Evolutionary conservation across 2,797 vertebrate genomes (phyloP), one percentile per base, ranked within the genome.

Genomic region (Macroramphosus scolopax): DNA sequence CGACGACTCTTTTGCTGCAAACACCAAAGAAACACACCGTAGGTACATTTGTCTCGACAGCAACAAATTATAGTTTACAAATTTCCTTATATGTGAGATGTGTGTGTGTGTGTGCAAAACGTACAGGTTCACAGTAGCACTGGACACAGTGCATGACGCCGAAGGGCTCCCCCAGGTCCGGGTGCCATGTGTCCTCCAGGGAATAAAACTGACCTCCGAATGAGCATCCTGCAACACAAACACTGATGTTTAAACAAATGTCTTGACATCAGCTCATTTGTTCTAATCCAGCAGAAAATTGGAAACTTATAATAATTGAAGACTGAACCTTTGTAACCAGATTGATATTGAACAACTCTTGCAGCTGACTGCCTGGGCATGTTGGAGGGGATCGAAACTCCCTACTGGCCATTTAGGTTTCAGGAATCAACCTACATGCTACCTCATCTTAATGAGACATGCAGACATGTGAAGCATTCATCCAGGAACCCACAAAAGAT

Each of bases 91-190:
- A 5, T 2, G 22, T n/a, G 9, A 17, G 11, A 33, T 5, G 34
- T 7, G 2, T 13, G 4, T 7, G 3, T 5, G 6, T 36, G 14
- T n/a, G 12, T 17, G 4, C 1, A 10, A 17, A 5, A 74, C 93
- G 89, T 82, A 98, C 96, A 47, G 92, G 78, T 58, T 98, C 95
- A 11, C 96, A 98, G 81, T 89, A 72, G 72, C 96, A 98, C 77
- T 94, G 88, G 44, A 98, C 93, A 12, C 96, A 98, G 84, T 92
- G 93, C 94, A 97, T 97, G 62, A 98, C 80, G 24, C 96, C 96
- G 8, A 98, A 98, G 7, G 96, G 96, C 51, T 98, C 95, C 12
- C 96, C 96, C 5, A 98, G 87, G 58, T 98, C 95, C 40, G 96
- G 96, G 69, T 98, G 94, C 96, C 96, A 98, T 22, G 91, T 91